phyloP scores from a whole-genome alignment of 2,888 invertebrate genomes.

The Phymatocera aterrima region DNA sequence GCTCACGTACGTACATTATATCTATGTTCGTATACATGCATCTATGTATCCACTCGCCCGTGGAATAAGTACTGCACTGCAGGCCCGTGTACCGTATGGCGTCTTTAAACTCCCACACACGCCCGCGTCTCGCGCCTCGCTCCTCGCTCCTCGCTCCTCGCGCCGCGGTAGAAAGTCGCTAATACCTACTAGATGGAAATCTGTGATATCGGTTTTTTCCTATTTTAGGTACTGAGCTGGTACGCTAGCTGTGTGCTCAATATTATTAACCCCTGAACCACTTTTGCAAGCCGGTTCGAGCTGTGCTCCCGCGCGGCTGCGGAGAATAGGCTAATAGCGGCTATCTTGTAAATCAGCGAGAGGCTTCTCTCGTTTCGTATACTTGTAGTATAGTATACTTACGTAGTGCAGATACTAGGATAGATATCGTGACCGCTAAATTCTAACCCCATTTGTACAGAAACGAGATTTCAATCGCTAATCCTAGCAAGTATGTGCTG shows the following conservation, averaged over 20 bases:
- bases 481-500: no score
- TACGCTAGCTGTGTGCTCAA: constrained; percentile 69
- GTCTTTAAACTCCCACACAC: constrained; percentile 69
- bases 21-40: not conserved
- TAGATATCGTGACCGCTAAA: no score
- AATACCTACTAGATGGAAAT: constrained; percentile 74
- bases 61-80: constrained; percentile 47
- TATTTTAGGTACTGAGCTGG: constrained; percentile 74
- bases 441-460: no score
- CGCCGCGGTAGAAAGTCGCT: constrained; percentile 72
- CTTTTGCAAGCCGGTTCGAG: constrained; percentile 55
- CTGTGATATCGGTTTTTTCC: no score
- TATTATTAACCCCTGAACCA: constrained; percentile 57
- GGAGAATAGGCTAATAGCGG: not conserved
- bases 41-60: constrained; percentile 20
- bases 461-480: no score
- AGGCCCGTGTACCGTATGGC: constrained; percentile 68
- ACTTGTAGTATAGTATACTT: no score
- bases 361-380: constrained; percentile 18
- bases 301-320: constrained; percentile 52
- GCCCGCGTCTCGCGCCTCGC: no score
- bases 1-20: not conserved
- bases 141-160: no score
- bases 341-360: constrained; percentile 24
- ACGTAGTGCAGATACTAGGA: no score